These are phyloP conservation scores for Limnephilus lunatus DNA, from an alignment of 2,888 invertebrate species.

Conservation along the genomic window DNA sequence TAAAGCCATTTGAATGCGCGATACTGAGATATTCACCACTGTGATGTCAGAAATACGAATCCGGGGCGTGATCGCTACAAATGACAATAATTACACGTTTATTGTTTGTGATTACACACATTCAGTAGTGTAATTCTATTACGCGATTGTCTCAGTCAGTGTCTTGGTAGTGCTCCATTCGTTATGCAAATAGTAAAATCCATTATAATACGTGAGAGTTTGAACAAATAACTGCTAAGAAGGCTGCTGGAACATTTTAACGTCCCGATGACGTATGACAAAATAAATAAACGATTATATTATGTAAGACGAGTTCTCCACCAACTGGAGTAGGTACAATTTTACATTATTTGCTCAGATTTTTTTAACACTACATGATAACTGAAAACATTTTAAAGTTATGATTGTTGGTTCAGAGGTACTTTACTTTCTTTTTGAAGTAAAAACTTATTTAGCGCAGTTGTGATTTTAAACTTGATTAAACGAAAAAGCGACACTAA, in stretches of 20 bases:
- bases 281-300: not conserved
- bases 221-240: not conserved
- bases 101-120: slow-evolving; percentile 34
- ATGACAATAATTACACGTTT: slow-evolving; percentile 37
- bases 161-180: slow-evolving; percentile 33
- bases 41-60: slow-evolving; percentile 19
- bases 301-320: too few relatives aligned
- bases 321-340: too few relatives aligned
- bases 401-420: too few relatives aligned
- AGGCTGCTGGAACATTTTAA: slow-evolving; percentile 6
- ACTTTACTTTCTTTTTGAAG: too few relatives aligned
- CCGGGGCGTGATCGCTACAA: not conserved
- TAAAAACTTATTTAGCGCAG: too few relatives aligned
- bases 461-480: too few relatives aligned
- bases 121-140: slow-evolving; percentile 33
- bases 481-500: too few relatives aligned
- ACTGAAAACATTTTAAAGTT: too few relatives aligned
- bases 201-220: not conserved
- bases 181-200: slow-evolving; percentile 49
- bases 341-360: too few relatives aligned
- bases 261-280: not conserved
- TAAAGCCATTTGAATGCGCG: not conserved
- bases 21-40: not conserved
- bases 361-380: too few relatives aligned
- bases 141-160: slow-evolving; percentile 11